Base-by-base conservation (phyloP, 2,113 vertebrate genomes). In the Chamaea fasciata region DNA sequence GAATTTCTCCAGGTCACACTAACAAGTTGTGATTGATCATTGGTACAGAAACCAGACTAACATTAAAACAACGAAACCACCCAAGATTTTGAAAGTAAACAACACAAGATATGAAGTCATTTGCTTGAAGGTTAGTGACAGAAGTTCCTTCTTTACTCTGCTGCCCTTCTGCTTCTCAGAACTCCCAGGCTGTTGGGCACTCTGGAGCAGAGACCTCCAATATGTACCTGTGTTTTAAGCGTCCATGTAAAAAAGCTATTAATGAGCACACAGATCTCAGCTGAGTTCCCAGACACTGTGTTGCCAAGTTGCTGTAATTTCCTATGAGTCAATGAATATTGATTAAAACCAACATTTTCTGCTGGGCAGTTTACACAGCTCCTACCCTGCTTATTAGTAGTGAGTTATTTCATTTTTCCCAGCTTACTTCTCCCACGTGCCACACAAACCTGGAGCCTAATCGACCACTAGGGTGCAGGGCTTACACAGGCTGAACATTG, bases 401-500 rank as follows among this genome's bases (percentile, higher is more conserved):
- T 4, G 2, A 11, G 16, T 80, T 83, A 31, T 86, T 83, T 59
- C 24, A 24, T 73, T 93, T 94, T 88, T 44, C 49, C n/a, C 4
- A 3, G 20, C 12, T 55, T 63, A 42, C 10, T 11, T 82, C 27
- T 92, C 27, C 52, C 14, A 12, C 6, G 4, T 84, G 33, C 39
- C 30, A 6, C 31, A 33, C 0, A 7, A 90, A 39, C 26, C 33
- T 23, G 23, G 15, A 83, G 12, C 44, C 26, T 53, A 31, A 89
- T 5, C 0, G 0, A 56, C 70, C 27, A 23, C 41, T 49, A 13
- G 1, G 1, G 13, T 39, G 33, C 12, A 78, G 22, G 35, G 21
- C 24, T 39, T 14, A 13, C 5, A 27, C 2, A 41, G 47, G 10
- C 13, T 67, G 37, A 59, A 15, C n/a, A 35, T 26, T 74, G 35